A percentile compares a stretch with the other conserved stretches of the same genome.
Evolutionary conservation across 2,113 vertebrate species (phyloP).

Genomic region (Thymallus thymallus): DNA sequence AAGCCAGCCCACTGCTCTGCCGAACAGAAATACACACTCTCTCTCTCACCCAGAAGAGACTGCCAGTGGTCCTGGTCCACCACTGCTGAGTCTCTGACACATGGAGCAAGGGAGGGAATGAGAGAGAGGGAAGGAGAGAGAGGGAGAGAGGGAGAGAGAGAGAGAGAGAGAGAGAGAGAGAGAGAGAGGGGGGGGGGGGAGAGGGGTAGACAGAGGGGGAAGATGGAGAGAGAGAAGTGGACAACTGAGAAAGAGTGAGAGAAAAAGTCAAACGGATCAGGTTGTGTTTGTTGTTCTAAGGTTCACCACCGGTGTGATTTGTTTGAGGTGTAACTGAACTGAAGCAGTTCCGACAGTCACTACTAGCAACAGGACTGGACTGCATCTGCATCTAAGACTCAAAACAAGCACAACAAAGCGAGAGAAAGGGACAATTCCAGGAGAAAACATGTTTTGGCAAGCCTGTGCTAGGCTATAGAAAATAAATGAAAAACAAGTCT

Average conservation of each 20-base stretch:
- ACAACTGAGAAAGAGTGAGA: not conserved
- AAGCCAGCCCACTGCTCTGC: constrained; percentile 52
- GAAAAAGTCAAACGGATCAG: constrained; percentile 38
- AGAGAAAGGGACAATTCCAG: constrained; percentile 44
- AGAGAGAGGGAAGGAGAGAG: not conserved
- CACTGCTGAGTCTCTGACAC: constrained; percentile 36
- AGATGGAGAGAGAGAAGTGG: not conserved
- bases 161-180: constrained; percentile 3
- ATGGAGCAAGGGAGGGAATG: not conserved
- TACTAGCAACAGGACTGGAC: constrained; percentile 67
- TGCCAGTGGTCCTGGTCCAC: constrained; percentile 37
- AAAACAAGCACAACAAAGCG: constrained; percentile 60
- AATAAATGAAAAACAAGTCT: constrained; percentile 58
- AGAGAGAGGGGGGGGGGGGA: constrained; percentile 19
- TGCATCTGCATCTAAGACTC: constrained; percentile 59
- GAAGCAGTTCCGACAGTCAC: constrained; percentile 59
- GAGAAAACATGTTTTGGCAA: constrained; percentile 50
- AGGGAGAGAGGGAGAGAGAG: not conserved
- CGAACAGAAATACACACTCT: constrained; percentile 38
- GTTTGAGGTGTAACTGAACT: constrained; percentile 57
- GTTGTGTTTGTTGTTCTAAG: constrained; percentile 58
- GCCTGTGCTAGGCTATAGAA: constrained; percentile 57
- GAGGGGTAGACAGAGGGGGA: constrained; percentile 2
- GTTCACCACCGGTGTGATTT: constrained; percentile 53
- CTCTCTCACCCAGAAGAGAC: constrained; percentile 49